Base-by-base conservation (phyloP, 2,888 invertebrate genomes). In the Eristalis intricaria region DNA sequence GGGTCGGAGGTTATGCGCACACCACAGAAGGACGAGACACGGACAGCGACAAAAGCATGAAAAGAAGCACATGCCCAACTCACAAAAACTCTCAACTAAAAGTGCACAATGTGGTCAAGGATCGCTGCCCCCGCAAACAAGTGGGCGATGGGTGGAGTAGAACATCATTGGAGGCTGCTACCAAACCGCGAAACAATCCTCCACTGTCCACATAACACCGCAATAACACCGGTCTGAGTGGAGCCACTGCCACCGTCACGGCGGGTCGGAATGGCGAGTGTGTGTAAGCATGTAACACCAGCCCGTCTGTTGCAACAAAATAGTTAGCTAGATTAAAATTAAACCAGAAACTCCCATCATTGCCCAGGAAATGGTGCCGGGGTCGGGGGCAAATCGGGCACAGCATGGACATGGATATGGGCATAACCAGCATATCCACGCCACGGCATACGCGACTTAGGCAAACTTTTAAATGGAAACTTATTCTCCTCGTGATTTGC, bases 251-350 rank as follows among this genome's bases (percentile, higher is more conserved):
- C 43, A 66, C 19, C 50, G 19, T 50, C 50, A 19, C 19, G 50
- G 19, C n/a, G 50, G 32, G 32, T 32, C 32, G 32, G 32, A 7
- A 32, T 2, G 73, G 58, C 81, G 64, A 68, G 73, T 71, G 81
- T 81, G 77, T 81, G 77, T 77, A 81, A 77, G 85, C 69, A 82
- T 85, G 77, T 85, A 64, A 68, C 56, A 13, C 23, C 43, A 66
- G 43, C 60, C 61, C 38, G 5, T 26, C 40, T 66, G 38, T 61
- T 74, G 77, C 70, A 86, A 75, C 86, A 79, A 79, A 78, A 86
- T 87, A 87, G 87, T 80, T 79, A 83, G 84, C 79, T 79, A 87
- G 87, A 87, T 87, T 87, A 87, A 87, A 87, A 73, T 87, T 87
- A 80, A 80, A 87, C 84, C 84, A 80, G 79, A 76, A 80, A 84